These are phyloP conservation scores for Hippopotamus amphibius DNA, from an alignment of 2,113 vertebrate species.

Conservation along the genomic window DNA sequence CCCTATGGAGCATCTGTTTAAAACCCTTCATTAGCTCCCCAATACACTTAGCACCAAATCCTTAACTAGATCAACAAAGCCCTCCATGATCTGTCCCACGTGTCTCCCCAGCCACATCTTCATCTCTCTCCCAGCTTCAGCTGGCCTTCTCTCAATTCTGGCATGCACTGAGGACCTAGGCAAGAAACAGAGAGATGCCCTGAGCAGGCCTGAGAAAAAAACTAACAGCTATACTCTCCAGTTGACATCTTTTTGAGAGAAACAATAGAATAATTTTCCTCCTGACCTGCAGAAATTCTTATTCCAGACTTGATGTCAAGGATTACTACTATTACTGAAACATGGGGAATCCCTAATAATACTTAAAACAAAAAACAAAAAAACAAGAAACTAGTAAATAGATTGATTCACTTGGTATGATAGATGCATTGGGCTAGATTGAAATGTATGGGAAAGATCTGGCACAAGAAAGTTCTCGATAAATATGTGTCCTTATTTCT, in stretches of 20 bases:
- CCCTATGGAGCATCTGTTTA: not conserved
- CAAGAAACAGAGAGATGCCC: not conserved
- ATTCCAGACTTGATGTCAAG: not conserved
- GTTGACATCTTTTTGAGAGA: not conserved
- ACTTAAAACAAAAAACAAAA: not conserved
- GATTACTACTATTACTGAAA: conserved; percentile 37
- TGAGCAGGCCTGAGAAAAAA: conserved; percentile 13
- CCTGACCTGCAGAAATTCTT: not conserved
- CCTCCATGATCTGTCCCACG: not conserved
- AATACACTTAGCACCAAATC: conserved; percentile 9
- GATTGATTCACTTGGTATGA: not conserved
- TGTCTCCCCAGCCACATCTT: not conserved
- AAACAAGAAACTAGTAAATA: not conserved
- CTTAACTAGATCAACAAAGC: conserved; percentile 3
- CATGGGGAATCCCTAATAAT: not conserved
- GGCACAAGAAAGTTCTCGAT: not conserved
- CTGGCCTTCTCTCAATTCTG: not conserved
- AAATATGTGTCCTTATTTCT: not conserved
- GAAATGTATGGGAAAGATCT: not conserved
- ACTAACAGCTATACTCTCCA: not conserved
- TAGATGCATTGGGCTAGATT: not conserved
- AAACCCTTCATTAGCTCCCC: not conserved
- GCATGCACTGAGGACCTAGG: not conserved
- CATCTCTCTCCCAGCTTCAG: not conserved
- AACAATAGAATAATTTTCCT: conserved; percentile 36